These are phyloP conservation scores for Stramonita haemastoma DNA, from an alignment of 2,888 invertebrate genomes.

Conservation along the genomic window DNA sequence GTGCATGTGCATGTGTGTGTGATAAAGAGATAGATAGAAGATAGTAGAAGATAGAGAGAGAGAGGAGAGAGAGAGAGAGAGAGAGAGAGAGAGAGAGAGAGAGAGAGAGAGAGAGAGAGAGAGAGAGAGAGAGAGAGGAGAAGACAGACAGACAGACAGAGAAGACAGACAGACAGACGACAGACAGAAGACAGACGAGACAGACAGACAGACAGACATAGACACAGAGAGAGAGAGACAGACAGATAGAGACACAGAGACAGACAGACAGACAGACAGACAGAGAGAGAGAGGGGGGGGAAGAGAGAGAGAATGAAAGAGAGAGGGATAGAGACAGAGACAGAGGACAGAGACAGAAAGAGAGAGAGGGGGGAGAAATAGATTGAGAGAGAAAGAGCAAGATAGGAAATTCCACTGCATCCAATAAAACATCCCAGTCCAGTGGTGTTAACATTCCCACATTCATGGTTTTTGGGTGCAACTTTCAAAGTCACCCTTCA, in stretches of 20 bases:
- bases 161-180: background rate
- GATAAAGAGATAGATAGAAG: too few relatives aligned
- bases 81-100: background rate
- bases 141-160: background rate
- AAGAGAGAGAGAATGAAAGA: background rate
- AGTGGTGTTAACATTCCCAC: too few relatives aligned
- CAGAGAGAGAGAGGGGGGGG: background rate
- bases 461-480: too few relatives aligned
- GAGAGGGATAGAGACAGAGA: background rate
- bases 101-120: background rate
- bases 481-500: too few relatives aligned
- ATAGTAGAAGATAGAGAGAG: too few relatives aligned
- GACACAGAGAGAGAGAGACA: background rate
- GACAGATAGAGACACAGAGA: background rate
- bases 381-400: background rate
- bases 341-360: background rate
- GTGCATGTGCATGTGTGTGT: too few relatives aligned
- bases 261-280: background rate
- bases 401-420: background rate
- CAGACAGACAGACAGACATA: background rate
- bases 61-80: background rate
- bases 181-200: background rate
- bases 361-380: background rate
- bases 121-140: background rate
- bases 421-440: too few relatives aligned